Evolutionary conservation across 1,140 invertebrate genomes (phyloP).

Genomic region (Belonocnema kinseyi): DNA sequence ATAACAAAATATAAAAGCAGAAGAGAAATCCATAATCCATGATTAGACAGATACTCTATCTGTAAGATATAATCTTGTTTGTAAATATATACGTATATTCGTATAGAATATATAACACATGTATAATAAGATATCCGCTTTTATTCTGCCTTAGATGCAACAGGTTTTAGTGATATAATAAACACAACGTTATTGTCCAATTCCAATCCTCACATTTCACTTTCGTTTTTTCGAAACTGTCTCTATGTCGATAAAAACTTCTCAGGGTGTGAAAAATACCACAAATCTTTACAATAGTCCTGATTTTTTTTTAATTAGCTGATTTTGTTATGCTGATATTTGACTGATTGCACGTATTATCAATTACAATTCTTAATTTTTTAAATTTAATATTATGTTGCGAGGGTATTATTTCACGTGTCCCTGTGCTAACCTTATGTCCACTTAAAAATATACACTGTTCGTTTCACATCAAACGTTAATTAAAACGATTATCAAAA

Average conservation of each 20-base stretch:
- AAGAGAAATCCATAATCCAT: background rate
- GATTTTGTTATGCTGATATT: no score
- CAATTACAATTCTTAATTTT: background rate
- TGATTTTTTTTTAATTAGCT: no score
- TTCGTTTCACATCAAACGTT: background rate
- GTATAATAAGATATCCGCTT: conserved; percentile 45
- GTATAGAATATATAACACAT: conserved; percentile 43
- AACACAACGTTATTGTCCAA: conserved; percentile 66
- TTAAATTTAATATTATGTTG: background rate
- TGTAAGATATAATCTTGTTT: conserved; percentile 15
- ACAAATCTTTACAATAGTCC: background rate
- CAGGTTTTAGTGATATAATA: conserved; percentile 41
- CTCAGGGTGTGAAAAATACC: conserved; percentile 23
- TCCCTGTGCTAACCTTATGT: conserved; percentile 9
- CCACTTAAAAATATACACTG: conserved; percentile 5
- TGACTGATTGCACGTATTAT: no score
- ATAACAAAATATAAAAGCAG: background rate
- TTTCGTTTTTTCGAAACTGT: conserved; percentile 11
- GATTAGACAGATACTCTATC: conserved; percentile 23
- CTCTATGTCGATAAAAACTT: background rate
- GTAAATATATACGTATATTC: conserved; percentile 34
- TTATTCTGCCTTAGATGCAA: conserved; percentile 24
- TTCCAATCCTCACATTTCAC: conserved; percentile 54
- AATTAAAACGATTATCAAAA: background rate
- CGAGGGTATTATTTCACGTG: conserved; percentile 7